Conservation (phyloP, 2,113 vertebrate species). For the Thermophis baileyi region DNA sequence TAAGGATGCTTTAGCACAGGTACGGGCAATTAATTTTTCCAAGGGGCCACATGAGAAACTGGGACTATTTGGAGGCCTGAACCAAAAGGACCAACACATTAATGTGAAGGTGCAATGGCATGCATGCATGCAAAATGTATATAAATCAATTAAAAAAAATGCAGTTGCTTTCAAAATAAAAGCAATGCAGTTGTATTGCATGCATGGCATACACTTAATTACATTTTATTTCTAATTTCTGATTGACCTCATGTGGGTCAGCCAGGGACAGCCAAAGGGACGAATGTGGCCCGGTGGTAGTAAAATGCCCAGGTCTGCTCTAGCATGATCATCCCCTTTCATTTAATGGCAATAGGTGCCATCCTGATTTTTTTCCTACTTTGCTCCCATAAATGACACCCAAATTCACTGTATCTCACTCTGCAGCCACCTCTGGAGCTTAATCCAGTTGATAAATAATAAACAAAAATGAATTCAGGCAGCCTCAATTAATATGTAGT, state of each 20-base stretch:
- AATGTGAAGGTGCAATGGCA: not conserved
- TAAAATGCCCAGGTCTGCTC: not conserved
- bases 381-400: no score
- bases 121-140: not conserved
- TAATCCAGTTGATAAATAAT: not conserved
- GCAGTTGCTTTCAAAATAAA: not conserved
- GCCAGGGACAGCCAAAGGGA: not conserved
- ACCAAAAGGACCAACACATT: not conserved
- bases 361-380: not conserved
- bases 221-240: not conserved
- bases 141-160: not conserved
- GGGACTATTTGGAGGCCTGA: not conserved
- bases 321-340: not conserved
- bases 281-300: not conserved
- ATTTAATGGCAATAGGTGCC: not conserved
- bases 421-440: not conserved
- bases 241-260: not conserved
- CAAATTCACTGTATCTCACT: not conserved
- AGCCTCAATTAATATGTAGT: constrained; percentile 1
- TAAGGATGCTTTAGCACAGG: not conserved
- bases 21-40: not conserved
- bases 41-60: not conserved
- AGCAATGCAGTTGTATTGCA: not conserved
- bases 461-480: not conserved
- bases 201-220: not conserved